Evolutionary conservation across 2,888 invertebrate genomes (phyloP), one percentile per base, ranked within the genome.

Genomic region (Melanostoma mellinum): DNA sequence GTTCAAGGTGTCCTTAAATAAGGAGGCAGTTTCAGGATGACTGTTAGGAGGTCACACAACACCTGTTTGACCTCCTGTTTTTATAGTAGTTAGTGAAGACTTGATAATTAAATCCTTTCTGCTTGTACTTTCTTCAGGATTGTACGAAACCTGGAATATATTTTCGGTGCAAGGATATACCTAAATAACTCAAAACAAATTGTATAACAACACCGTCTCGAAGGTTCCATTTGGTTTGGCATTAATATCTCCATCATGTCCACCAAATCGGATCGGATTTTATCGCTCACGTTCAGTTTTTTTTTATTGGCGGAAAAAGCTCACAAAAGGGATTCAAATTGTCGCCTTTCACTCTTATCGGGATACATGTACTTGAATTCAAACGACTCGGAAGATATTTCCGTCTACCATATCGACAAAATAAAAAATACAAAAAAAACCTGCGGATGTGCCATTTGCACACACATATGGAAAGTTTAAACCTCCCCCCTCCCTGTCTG

Each of bases 321-420:
- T 35, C 44, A 46, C 35, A 42, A 46, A 73, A 79, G 42, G 65
- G 69, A 79, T 75, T 67, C 74, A 60, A 75, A 79, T 75, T 74
- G 84, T 84, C 73, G 73, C 73, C 65, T 61, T 36, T 65, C 76
- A 65, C 48, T 71, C 56, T 46, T 48, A 48, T 60, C 30, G 8
- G 52, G 53, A 6, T 56, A 6, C 6, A 46, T 50, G 84, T 79
- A 67, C 71, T 84, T 61, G 58, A 84, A 79, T 65, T 84, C 79
- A 84, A 84, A 79, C 79, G 79, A 79, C 50, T 84, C 74, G 84
- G 79, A 84, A 84, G 84, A 74, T 71, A 84, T 84, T 78, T 74
- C 65, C 71, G 58, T 53, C 48, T 48, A 71, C 52, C 67, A 20
- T 42, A 46, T 9, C 35, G 52, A 46, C 35, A 61, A 6, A 46